These are phyloP conservation scores for Tyrophagus putrescentiae DNA, from an alignment of 1,140 invertebrate species.

Conservation along the genomic window DNA sequence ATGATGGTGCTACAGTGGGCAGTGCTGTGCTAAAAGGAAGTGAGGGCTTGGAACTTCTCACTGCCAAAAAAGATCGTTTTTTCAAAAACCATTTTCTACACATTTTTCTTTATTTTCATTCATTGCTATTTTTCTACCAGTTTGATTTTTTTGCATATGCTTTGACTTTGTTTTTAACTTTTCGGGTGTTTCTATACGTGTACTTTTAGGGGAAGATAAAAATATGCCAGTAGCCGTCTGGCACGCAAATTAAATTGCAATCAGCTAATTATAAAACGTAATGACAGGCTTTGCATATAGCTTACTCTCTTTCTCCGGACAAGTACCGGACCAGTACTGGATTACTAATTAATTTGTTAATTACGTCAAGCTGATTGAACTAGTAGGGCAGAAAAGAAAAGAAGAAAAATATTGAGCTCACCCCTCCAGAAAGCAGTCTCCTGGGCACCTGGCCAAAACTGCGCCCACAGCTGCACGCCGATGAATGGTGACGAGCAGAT, in stretches of 20 bases:
- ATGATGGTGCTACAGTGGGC: too few relatives aligned
- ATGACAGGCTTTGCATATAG: too few relatives aligned
- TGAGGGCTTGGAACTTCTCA: too few relatives aligned
- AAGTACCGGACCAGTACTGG: too few relatives aligned
- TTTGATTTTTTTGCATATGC: too few relatives aligned
- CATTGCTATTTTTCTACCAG: too few relatives aligned
- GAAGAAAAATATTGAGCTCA: slow-evolving; percentile 9
- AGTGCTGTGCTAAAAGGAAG: too few relatives aligned
- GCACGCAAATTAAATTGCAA: not conserved
- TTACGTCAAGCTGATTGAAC: not conserved
- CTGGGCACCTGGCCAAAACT: slow-evolving; percentile 22
- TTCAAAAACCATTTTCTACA: too few relatives aligned
- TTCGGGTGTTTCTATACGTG: too few relatives aligned
- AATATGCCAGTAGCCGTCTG: not conserved
- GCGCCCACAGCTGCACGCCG: slow-evolving; percentile 36
- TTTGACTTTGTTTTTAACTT: not conserved
- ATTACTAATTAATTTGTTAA: not conserved
- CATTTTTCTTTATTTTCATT: too few relatives aligned
- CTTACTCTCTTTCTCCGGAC: too few relatives aligned
- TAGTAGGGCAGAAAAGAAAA: not conserved
- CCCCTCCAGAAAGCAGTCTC: slow-evolving; percentile 21
- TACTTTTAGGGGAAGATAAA: not conserved
- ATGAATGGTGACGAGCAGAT: slow-evolving; percentile 55
- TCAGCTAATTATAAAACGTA: not conserved
- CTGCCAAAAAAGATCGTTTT: too few relatives aligned